Evolutionary conservation across 2,113 vertebrate genomes (phyloP).

Genomic region (Tupaia chinensis): DNA sequence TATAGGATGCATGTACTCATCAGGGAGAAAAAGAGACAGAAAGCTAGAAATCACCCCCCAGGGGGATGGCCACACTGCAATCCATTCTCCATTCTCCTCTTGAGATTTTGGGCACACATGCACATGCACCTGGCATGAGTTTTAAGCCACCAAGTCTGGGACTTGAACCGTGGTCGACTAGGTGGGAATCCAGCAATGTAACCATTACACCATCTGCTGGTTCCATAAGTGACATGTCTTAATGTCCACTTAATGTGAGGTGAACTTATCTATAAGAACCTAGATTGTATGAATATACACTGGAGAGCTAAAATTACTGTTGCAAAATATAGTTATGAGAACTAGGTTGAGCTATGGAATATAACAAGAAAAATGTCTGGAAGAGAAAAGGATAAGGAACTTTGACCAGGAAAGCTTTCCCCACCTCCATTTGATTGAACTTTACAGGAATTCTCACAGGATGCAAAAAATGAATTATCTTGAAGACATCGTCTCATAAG

Average conservation of each 20-base stretch:
- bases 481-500: conserved; percentile 36
- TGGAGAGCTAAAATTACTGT: background rate
- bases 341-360: background rate
- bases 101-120: too few relatives aligned
- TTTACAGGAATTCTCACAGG: conserved; percentile 49
- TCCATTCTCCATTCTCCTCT: too few relatives aligned
- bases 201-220: too few relatives aligned
- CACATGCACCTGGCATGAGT: too few relatives aligned
- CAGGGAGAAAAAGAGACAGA: too few relatives aligned
- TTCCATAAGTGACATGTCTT: background rate
- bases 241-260: background rate
- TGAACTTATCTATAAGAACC: background rate
- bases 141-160: too few relatives aligned
- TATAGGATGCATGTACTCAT: too few relatives aligned
- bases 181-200: too few relatives aligned
- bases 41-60: too few relatives aligned
- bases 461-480: conserved; percentile 32
- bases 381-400: background rate
- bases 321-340: background rate
- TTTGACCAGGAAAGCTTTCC: background rate
- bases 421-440: background rate
- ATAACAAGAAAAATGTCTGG: background rate
- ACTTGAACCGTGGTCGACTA: too few relatives aligned
- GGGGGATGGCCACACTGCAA: too few relatives aligned
- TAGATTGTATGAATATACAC: background rate